Percentiles rank a stretch among this genome's conserved stretches.
Conservation (phyloP, 2,113 vertebrate species). For the Hypocryptadius cinnamomeus region DNA sequence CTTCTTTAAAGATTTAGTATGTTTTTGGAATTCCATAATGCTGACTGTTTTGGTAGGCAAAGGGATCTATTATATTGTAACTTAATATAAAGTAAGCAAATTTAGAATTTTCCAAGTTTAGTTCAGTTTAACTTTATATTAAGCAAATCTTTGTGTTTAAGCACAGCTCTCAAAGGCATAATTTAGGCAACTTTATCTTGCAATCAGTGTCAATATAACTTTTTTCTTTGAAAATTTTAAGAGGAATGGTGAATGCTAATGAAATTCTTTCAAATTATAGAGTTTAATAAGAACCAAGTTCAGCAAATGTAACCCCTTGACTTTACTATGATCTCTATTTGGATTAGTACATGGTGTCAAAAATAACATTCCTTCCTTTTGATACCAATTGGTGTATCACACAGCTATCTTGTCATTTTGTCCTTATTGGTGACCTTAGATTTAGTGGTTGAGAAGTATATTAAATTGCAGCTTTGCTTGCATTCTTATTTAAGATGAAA, state of each 20-base stretch:
- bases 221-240: background rate
- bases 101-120: background rate
- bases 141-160: background rate
- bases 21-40: background rate
- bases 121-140: background rate
- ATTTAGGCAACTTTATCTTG: background rate
- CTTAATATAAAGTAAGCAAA: background rate
- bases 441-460: background rate
- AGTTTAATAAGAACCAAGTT: background rate
- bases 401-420: accelerated
- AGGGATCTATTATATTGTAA: background rate
- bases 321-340: background rate
- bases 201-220: background rate
- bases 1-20: background rate
- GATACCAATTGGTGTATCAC: background rate
- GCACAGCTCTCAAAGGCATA: background rate
- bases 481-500: background rate
- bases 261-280: background rate
- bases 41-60: background rate
- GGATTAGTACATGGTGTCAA: background rate
- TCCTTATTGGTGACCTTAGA: background rate
- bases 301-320: background rate
- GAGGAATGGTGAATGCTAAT: background rate
- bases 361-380: background rate
- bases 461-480: background rate